Conservation (phyloP, 2,797 vertebrate genomes). For the Ficedula albicollis region DNA sequence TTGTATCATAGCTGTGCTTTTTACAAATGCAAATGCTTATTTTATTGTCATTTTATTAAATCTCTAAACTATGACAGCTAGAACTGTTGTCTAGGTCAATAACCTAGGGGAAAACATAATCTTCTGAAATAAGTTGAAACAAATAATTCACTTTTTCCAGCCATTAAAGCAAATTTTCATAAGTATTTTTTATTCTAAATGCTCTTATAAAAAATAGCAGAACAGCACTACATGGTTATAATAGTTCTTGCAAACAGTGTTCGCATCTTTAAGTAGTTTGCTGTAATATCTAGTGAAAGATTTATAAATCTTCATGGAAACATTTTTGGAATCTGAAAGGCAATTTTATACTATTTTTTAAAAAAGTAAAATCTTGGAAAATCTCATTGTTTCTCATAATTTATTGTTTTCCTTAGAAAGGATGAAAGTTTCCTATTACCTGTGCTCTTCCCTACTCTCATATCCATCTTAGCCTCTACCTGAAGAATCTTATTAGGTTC, state of each 20-base stretch:
- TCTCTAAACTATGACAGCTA: background rate
- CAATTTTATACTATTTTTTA: background rate
- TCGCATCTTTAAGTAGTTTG: background rate
- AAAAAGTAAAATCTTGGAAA: background rate
- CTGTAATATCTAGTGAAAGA: background rate
- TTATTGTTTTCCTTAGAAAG: background rate
- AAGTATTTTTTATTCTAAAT: background rate
- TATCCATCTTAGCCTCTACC: background rate
- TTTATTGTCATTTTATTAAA: background rate
- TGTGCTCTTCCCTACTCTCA: background rate
- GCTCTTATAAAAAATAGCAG: background rate
- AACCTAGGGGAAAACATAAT: background rate
- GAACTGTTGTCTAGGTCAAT: background rate
- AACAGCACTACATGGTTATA: background rate
- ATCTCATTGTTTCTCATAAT: background rate
- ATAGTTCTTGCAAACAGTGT: background rate
- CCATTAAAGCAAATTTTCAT: background rate
- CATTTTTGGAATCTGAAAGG: background rate
- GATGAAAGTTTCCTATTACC: background rate
- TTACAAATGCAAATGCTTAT: background rate
- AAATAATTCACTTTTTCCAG: background rate
- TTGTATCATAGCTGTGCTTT: background rate
- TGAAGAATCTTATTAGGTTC: background rate
- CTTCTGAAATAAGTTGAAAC: background rate
- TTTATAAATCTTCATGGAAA: background rate